Evolutionary conservation across 2,113 vertebrate species (phyloP), one percentile per base, ranked within the genome.

Genomic region (Forbesichthys papilliferus): DNA sequence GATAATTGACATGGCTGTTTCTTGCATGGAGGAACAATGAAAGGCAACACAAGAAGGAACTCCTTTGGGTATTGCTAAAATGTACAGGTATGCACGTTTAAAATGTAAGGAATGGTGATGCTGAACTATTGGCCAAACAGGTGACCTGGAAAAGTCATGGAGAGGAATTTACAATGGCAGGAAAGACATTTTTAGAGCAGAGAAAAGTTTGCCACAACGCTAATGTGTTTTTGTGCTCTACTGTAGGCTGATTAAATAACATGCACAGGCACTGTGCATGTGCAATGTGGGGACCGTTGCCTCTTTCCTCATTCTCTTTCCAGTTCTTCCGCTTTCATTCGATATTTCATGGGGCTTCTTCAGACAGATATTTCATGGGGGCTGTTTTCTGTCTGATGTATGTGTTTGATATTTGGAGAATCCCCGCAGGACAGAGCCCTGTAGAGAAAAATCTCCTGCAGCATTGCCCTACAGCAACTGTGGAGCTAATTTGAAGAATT

Each of bases 1-100:
- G 65, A 86, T 88, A 87, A 88, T 86, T 82, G 77, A 86, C 84
- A 60, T 83, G 79, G 87, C 83, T 77, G 76, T 82, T 75, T 73
- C 69, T 62, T 81, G 63, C 65, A 34, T 59, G 69, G 67, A 48
- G 77, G 55, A 12, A 27, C 75, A 82, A 81, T 83, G 72, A 78
- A 68, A 79, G 68, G 47, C 64, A 56, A 68, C 82, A 87, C 69
- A 84, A 83, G 66, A 68, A 7, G 34, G 57, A 56, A 47, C 61
- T 78, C 59, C 64, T 64, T 14, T 69, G 71, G 74, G 56, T 65
- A 61, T 70, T 52, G 73, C 68, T 69, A 61, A 11, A 36, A 74
- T 58, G 65, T 27, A 27, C 73, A 74, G 51, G 78, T 58, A 71
- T 73, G 82, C 73, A 84, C 68, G 55, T 61, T 83, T 80, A 77